A percentile compares a stretch with the other conserved stretches of the same genome.
Evolutionary conservation across 1,140 invertebrate genomes (phyloP).

Genomic region (Orchesella cincta): DNA sequence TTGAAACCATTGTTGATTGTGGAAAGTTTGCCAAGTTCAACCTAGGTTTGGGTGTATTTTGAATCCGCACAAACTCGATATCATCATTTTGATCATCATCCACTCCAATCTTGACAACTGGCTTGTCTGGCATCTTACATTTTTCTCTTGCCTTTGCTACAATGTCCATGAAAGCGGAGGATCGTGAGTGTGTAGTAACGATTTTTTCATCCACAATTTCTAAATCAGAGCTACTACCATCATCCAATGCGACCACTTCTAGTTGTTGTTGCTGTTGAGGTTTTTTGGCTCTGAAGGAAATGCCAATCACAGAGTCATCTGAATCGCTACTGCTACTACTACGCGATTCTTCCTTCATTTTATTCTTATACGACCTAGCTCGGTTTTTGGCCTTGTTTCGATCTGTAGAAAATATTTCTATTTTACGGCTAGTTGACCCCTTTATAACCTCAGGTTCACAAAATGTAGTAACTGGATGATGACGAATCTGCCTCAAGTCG

Average conservation of each 20-base stretch:
- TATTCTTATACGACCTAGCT: not conserved
- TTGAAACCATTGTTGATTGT: not conserved
- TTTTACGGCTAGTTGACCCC: not conserved
- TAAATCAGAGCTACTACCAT: not conserved
- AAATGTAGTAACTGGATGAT: not conserved
- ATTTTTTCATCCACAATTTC: not conserved
- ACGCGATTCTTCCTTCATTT: not conserved
- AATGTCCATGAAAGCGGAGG: not conserved
- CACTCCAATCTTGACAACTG: conserved; percentile 2
- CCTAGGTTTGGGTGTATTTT: not conserved
- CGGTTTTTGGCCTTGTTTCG: not conserved
- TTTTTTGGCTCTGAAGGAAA: not conserved
- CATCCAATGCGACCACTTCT: not conserved
- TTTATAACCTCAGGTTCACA: not conserved
- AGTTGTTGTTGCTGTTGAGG: not conserved
- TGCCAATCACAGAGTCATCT: not conserved
- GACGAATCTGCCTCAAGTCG: not conserved
- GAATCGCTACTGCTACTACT: not conserved
- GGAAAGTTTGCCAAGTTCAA: no score
- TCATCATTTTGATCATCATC: conserved; percentile 18
- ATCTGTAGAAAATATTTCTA: not conserved
- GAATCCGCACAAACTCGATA: not conserved
- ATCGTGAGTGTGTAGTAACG: not conserved
- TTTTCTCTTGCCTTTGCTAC: not conserved
- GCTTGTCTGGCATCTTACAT: not conserved